Conservation (phyloP, 1,140 invertebrate genomes). For the Helicorthomorpha holstii region DNA sequence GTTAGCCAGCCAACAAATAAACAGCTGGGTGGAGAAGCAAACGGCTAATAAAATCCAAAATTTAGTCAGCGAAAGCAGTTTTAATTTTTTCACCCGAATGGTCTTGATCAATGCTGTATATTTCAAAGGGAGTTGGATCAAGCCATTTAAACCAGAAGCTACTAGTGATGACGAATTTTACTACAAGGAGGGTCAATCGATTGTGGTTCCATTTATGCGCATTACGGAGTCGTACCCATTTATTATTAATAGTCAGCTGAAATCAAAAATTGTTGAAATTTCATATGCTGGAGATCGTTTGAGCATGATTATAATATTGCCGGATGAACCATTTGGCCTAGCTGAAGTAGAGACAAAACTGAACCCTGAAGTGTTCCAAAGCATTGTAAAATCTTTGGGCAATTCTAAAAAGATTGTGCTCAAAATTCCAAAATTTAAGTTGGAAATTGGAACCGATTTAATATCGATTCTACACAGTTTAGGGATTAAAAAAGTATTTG, state of each 20-base stretch:
- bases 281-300: constrained; percentile 19
- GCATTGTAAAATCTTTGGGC: constrained; percentile 31
- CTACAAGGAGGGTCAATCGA: constrained; percentile 38
- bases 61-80: constrained; percentile 35
- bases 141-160: constrained; percentile 39
- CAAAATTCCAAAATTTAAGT: constrained; percentile 55
- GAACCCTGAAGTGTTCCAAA: not conserved
- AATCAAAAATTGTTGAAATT: constrained; percentile 23
- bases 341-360: constrained; percentile 10
- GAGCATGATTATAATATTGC: not conserved
- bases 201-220: constrained; percentile 57
- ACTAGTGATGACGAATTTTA: constrained; percentile 48
- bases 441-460: constrained; percentile 44
- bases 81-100: constrained; percentile 36
- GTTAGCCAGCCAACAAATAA: constrained; percentile 34
- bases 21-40: constrained; percentile 53
- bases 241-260: constrained; percentile 35
- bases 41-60: constrained; percentile 54
- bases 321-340: not conserved
- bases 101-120: constrained; percentile 67
- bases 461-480: constrained; percentile 33
- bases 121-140: constrained; percentile 65
- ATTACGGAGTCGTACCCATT: constrained; percentile 61
- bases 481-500: constrained; percentile 51
- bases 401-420: constrained; percentile 36